Evolutionary conservation across 1,140 invertebrate genomes (phyloP).

Genomic region (Nasonia vitripennis): DNA sequence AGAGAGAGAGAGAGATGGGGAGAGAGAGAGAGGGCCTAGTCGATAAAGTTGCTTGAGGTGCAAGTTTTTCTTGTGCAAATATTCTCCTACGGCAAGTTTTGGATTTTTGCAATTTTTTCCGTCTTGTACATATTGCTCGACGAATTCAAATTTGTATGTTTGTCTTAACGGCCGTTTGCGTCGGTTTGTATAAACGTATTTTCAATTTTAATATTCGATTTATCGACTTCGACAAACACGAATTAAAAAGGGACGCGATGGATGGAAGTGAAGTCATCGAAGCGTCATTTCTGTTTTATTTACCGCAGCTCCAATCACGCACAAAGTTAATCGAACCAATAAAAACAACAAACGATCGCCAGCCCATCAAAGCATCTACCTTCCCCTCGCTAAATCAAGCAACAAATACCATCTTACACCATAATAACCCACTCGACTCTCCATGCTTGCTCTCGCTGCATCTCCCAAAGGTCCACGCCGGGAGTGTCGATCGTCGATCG

Average conservation of each 20-base stretch:
- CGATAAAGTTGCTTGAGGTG: not conserved
- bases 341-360: not conserved
- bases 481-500: slow-evolving; percentile 3
- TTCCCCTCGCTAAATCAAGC: not conserved
- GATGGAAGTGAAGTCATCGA: no score
- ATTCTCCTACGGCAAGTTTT: not conserved
- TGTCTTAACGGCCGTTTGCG: no score
- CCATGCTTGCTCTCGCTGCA: not conserved
- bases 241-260: no score
- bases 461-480: not conserved
- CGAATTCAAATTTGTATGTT: no score
- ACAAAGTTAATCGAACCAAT: not conserved
- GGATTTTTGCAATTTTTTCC: no score
- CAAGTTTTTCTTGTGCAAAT: not conserved
- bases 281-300: no score
- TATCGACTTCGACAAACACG: no score
- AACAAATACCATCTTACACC: not conserved
- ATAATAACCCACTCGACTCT: not conserved
- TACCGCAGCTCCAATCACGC: no score
- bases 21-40: not conserved
- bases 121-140: no score
- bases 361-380: not conserved
- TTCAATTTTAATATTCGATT: no score
- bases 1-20: no score
- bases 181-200: no score